Evolutionary conservation across 1,140 invertebrate genomes (phyloP).

Genomic region (Caenorhabditis inopinata): DNA sequence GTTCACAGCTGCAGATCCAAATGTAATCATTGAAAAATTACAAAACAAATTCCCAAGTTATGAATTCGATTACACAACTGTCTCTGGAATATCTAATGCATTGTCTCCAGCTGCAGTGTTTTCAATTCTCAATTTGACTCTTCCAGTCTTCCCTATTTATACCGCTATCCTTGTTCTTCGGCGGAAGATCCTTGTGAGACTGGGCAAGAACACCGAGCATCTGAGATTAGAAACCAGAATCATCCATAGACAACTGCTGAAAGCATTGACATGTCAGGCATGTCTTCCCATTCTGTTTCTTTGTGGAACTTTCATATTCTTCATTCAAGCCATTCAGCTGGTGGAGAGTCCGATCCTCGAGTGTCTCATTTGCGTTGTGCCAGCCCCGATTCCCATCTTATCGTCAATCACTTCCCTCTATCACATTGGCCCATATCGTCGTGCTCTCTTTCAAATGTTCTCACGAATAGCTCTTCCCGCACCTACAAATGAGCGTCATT

Average conservation of each 20-base stretch:
- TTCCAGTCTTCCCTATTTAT: not conserved
- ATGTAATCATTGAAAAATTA: not conserved
- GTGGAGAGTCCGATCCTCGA: not conserved
- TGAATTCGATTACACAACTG: not conserved
- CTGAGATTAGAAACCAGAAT: not conserved
- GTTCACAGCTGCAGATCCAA: not conserved
- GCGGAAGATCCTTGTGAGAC: not conserved
- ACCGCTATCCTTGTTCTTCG: not conserved
- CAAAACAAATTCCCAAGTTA: not conserved
- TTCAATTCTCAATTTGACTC: not conserved
- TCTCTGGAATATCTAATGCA: not conserved
- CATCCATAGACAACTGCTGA: slow-evolving; percentile 5
- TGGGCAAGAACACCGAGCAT: not conserved
- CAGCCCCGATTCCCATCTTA: not conserved
- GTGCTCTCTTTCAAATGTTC: not conserved
- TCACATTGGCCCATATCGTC: not conserved
- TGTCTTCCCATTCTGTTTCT: slow-evolving; percentile 8
- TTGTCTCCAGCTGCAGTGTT: not conserved
- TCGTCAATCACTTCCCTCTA: not conserved
- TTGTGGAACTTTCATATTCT: not conserved
- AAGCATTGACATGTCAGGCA: not conserved
- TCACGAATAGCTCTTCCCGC: not conserved
- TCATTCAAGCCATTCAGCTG: not conserved
- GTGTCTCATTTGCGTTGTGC: not conserved
- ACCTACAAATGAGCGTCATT: not conserved